Evolutionary conservation across 2,888 invertebrate genomes (phyloP), one percentile per base, ranked within the genome.

Genomic region (Apodemia mormo): DNA sequence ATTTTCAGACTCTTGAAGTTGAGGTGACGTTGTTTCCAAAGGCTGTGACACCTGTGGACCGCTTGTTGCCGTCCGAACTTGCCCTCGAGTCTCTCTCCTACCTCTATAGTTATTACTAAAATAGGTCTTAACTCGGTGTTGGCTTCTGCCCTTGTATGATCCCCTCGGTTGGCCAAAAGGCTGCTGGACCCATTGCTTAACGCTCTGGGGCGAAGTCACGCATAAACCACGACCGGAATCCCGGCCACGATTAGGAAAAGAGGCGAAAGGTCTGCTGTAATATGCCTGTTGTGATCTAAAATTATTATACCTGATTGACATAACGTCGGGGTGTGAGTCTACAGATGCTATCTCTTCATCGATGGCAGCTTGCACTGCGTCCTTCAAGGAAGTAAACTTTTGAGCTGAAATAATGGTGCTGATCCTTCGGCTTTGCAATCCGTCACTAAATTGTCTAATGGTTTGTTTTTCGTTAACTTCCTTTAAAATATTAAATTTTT

Each of bases 1-100:
- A 58, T 67, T 56, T 67, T 37, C 12, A 37, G 65, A 33, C 43
- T 65, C 65, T 43, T 43, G 65, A 22, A n/a, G 14, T 65, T 65
- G 65, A 43, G 33, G 12, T n/a, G 22, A 8, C 14, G 45, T 40
- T 14, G 2, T 65, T 22, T 4, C 2, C 5, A 22, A 43, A 40
- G 65, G 65, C 43, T 65, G 40, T 43, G n/a, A 43, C 40, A 43
- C 14, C 43, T n/a, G 43, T 14, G 43, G 22, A 5, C n/a, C 43
- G 14, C 65, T 65, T 2, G 9, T 22, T 40, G 22, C 65, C 9
- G 40, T 65, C 37, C 65, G 43, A 43, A 65, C 65, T 40, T 65
- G 65, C 5, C 65, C 65, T 65, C 65, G 43, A 40, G n/a, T 40
- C 37, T 40, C 43, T 64, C 64, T 64, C 12, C 1, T 64, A 64